Conservation (phyloP, 2,797 vertebrate species). For the Kryptopterus vitreolus region DNA sequence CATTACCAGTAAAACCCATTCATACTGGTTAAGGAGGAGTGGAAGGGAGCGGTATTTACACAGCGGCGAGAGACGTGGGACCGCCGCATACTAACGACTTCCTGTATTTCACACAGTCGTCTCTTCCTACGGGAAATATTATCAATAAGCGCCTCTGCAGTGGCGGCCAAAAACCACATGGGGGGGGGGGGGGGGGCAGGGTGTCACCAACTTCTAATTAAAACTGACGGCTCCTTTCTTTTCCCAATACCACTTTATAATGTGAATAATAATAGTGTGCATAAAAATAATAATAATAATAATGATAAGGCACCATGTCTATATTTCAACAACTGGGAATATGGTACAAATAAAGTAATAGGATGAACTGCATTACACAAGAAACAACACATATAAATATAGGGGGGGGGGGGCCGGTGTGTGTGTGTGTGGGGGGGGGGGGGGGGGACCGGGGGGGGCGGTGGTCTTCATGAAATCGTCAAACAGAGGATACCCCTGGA, state of each 20-base stretch:
- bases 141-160: constrained; percentile 70
- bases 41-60: constrained; percentile 67
- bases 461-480: no score
- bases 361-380: no score
- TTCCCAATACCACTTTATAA: constrained; percentile 6
- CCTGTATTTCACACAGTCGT: constrained; percentile 89
- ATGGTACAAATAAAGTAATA: neutral
- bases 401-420: constrained; percentile 46
- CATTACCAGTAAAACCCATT: constrained; percentile 66
- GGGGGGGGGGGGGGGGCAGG: no score
- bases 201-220: constrained; percentile 57
- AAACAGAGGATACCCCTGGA: no score
- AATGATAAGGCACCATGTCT: neutral
- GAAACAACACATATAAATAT: neutral
- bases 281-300: no score
- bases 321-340: neutral
- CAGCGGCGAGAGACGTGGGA: constrained; percentile 68
- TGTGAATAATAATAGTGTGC: no score
- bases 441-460: no score
- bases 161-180: constrained; percentile 64
- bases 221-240: constrained; percentile 35
- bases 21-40: constrained; percentile 54
- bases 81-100: constrained; percentile 85
- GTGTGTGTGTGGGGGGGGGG: no score
- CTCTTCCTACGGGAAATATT: constrained; percentile 88